Evolutionary conservation across 1,140 invertebrate species (phyloP).

Genomic region (Drosophila pallidifrons): DNA sequence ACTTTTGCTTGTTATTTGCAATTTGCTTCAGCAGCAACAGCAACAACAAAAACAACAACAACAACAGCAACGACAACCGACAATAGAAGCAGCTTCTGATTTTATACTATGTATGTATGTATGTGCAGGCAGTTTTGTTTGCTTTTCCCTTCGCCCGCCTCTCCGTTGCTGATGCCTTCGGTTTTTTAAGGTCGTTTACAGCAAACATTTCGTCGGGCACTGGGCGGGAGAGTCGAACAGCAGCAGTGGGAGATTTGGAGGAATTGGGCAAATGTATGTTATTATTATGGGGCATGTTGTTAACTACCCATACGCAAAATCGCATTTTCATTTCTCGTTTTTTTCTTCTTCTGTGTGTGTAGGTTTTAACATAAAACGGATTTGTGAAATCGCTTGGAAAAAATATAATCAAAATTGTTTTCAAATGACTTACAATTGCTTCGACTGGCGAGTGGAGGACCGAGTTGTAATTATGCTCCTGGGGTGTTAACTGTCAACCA

Average conservation of each 20-base stretch:
- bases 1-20: slow-evolving; percentile 80
- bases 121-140: slow-evolving; percentile 70
- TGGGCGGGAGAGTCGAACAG: not conserved
- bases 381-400: slow-evolving; percentile 83
- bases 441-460: not conserved
- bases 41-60: slow-evolving; percentile 37
- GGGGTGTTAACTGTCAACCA: slow-evolving; percentile 80
- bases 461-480: slow-evolving; percentile 68
- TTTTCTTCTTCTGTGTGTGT: not conserved
- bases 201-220: slow-evolving; percentile 68
- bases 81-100: slow-evolving; percentile 59
- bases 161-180: slow-evolving; percentile 25
- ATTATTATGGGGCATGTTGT: slow-evolving; percentile 82
- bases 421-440: slow-evolving; percentile 82
- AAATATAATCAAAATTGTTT: slow-evolving; percentile 84
- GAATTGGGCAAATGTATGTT: slow-evolving; percentile 69
- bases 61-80: slow-evolving; percentile 39
- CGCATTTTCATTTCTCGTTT: slow-evolving; percentile 41
- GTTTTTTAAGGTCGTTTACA: slow-evolving; percentile 82
- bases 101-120: slow-evolving; percentile 55
- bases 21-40: slow-evolving; percentile 67
- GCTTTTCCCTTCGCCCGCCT: slow-evolving; percentile 53
- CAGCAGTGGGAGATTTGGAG: not conserved
- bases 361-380: slow-evolving; percentile 74
- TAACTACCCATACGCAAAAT: slow-evolving; percentile 82